Percentiles rank a stretch among this genome's conserved stretches.
phyloP scores from a whole-genome alignment of 2,797 vertebrate species.

The Podarcis lilfordi region DNA sequence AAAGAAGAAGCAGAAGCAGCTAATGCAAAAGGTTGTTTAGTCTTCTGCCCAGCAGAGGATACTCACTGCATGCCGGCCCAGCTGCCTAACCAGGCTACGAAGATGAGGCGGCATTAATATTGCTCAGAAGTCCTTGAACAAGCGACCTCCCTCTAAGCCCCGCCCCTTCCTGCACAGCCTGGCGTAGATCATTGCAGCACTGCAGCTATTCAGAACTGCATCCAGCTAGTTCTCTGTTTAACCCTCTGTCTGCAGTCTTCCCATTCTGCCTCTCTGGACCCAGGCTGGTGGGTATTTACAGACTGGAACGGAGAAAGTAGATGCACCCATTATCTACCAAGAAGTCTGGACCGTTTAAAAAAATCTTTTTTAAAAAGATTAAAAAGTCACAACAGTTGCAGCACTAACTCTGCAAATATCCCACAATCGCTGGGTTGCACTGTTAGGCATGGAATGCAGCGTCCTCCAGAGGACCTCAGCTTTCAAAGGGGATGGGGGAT shows the following conservation, averaged over 20 bases:
- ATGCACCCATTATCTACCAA: neutral
- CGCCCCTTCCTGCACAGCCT: neutral
- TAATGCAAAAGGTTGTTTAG: neutral
- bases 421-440: neutral
- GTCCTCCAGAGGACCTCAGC: neutral
- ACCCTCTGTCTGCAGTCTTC: neutral
- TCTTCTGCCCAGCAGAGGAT: neutral
- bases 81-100: neutral
- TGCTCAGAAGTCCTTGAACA: constrained; percentile 13
- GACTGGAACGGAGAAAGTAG: neutral
- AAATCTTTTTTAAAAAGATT: too few relatives aligned
- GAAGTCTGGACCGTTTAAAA: too few relatives aligned
- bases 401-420: neutral
- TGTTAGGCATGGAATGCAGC: neutral
- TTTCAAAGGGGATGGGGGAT: neutral
- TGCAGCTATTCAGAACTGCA: neutral
- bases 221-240: neutral
- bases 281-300: neutral
- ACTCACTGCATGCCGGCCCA: neutral
- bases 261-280: neutral
- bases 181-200: constrained; percentile 22
- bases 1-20: neutral
- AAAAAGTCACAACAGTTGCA: too few relatives aligned
- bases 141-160: neutral
- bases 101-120: neutral